Evolutionary conservation across 2,113 vertebrate species (phyloP).

Genomic region (Pogona vitticeps): DNA sequence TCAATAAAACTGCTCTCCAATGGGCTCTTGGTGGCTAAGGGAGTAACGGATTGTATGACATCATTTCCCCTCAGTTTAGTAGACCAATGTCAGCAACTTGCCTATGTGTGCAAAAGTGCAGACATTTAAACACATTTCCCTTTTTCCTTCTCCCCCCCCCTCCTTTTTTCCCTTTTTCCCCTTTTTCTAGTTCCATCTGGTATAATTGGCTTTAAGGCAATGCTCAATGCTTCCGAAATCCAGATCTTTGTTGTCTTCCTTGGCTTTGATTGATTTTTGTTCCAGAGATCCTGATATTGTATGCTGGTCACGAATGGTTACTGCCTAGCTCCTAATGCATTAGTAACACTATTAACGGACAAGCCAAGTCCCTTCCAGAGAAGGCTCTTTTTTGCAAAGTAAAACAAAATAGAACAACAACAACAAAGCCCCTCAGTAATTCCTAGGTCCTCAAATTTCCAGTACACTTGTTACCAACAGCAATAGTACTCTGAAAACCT

Average conservation of each 20-base stretch:
- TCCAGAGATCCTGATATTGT: slow-evolving; percentile 34
- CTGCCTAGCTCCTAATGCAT: slow-evolving; percentile 29
- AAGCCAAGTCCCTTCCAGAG: slow-evolving; percentile 40
- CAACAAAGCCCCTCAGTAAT: slow-evolving; percentile 31
- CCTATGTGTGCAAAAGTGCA: background rate
- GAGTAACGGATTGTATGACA: too few species aligned
- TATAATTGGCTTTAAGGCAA: slow-evolving; percentile 24
- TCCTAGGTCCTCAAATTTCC: slow-evolving; percentile 42
- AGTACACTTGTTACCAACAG: slow-evolving; percentile 52
- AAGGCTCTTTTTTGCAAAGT: slow-evolving; percentile 37
- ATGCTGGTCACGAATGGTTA: slow-evolving; percentile 25
- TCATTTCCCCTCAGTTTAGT: too few species aligned
- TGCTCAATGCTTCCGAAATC: slow-evolving; percentile 42
- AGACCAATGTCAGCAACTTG: background rate
- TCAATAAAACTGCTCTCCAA: background rate
- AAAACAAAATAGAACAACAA: slow-evolving; percentile 41
- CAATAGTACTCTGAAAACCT: slow-evolving; percentile 35
- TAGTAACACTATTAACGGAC: slow-evolving; percentile 29
- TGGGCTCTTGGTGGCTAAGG: background rate
- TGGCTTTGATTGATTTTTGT: slow-evolving; percentile 34
- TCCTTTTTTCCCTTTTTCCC: slow-evolving; percentile 7
- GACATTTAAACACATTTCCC: background rate
- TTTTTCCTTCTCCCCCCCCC: too few species aligned
- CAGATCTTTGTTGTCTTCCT: slow-evolving; percentile 42
- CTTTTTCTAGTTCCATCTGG: slow-evolving; percentile 43